Evolutionary conservation across 2,888 invertebrate genomes (phyloP), one percentile per base, ranked within the genome.

Genomic region (Phorcus lineatus): DNA sequence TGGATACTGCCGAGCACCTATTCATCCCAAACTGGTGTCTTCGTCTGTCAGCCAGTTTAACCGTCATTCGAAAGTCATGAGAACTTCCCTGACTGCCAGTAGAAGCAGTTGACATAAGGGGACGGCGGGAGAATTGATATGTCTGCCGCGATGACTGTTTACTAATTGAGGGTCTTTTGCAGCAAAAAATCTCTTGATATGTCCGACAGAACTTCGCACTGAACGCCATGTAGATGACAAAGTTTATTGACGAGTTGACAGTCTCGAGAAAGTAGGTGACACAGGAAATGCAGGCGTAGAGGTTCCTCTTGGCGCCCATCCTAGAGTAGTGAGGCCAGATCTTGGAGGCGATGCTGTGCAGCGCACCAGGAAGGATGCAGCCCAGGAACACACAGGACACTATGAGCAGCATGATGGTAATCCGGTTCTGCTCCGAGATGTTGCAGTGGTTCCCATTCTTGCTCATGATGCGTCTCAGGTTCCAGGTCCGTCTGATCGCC

Each of bases 291-390:
- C 85, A 84, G 47, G 81, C 77, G 79, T 86, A 89, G n/a, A 89
- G 81, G 78, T 89, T 87, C 22, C 81, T 79, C 36, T 84, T 81
- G 16, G 75, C 40, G 19, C 90, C 89, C 28, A 85, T 54, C 31
- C 84, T 80, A 3, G 86, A 86, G 82, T 90, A 90, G 28, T 85
- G 80, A 13, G 78, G 77, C 81, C 80, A 83, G 9, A 85, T 82
- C 75, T 88, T 87, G 0, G 87, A 84, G 17, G 84, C 81, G 36
- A 90, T 86, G 81, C 88, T 89, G 80, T 89, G 88, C 19, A 90
- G n/a, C 16, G 90, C 90, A 13, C 91, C 90, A 0, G 91, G 91
- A 19, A 89, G 76, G 13, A 89, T 89, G 79, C 90, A 90, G n/a
- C 89, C 78, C 13, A 90, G 83, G 81, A 90, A 91, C 16, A 89